Conservation (phyloP, 2,113 vertebrate genomes). For the Uria lomvia region DNA sequence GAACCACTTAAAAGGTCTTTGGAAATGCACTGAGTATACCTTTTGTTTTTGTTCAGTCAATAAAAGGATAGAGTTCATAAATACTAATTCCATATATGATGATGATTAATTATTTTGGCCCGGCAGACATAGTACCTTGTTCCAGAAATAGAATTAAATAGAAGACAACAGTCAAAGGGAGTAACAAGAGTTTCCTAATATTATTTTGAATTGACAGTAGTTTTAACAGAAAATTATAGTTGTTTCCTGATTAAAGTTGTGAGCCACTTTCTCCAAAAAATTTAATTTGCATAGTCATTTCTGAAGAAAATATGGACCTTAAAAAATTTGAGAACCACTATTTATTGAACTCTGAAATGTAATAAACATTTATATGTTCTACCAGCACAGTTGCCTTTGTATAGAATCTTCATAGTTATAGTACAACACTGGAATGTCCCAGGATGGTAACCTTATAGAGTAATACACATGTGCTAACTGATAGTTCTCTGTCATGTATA, state of each 20-base stretch:
- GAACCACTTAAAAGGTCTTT: constrained; percentile 32
- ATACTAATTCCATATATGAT: not conserved
- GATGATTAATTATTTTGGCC: not conserved
- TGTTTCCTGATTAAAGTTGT: not conserved
- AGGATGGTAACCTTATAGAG: not conserved
- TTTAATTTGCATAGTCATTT: not conserved
- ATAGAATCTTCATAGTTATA: not conserved
- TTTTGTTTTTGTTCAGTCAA: not conserved
- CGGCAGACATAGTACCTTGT: not conserved
- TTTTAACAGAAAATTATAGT: not conserved
- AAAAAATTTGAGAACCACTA: not conserved
- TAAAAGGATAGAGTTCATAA: constrained; percentile 11
- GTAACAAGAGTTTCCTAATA: not conserved
- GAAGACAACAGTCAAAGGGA: not conserved
- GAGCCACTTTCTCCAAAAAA: not conserved
- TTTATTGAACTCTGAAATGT: not conserved
- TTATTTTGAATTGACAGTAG: not conserved
- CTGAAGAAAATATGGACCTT: not conserved
- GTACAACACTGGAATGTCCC: not conserved
- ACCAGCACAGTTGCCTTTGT: not conserved
- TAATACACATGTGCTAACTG: not conserved
- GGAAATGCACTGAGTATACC: not conserved
- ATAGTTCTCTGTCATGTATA: not conserved
- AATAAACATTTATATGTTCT: not conserved
- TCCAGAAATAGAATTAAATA: not conserved